Percentiles rank a stretch among this genome's conserved stretches.
Conservation (phyloP, 2,888 invertebrate genomes). For the Hartigia nigra region DNA sequence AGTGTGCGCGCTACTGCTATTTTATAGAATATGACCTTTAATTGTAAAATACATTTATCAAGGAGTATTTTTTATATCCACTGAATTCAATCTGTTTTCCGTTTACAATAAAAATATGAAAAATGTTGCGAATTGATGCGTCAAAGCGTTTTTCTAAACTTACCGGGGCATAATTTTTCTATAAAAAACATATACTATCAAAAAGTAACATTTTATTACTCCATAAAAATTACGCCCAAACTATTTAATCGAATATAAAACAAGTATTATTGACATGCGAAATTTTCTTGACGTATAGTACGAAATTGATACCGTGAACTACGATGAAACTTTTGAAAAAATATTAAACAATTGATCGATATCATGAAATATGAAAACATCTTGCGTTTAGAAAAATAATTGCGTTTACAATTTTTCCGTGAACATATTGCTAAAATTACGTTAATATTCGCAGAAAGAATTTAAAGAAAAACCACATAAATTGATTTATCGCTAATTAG, state of each 20-base stretch:
- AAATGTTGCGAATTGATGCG: background rate
- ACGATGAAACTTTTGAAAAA: background rate
- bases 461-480: background rate
- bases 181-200: background rate
- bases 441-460: background rate
- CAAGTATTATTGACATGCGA: background rate
- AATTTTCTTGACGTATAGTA: background rate
- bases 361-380: background rate
- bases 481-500: background rate
- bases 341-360: background rate
- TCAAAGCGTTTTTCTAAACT: background rate
- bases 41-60: conserved; percentile 34
- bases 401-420: background rate
- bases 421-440: background rate
- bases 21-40: conserved; percentile 40
- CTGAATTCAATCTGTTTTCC: background rate
- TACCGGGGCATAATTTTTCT: background rate
- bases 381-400: background rate
- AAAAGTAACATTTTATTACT: background rate
- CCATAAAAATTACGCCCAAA: background rate
- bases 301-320: background rate
- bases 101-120: background rate
- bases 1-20: conserved; percentile 30
- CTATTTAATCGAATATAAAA: background rate
- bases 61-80: conserved; percentile 8